Conservation (phyloP, 2,797 vertebrate species). For the Phoxinus dragarum region DNA sequence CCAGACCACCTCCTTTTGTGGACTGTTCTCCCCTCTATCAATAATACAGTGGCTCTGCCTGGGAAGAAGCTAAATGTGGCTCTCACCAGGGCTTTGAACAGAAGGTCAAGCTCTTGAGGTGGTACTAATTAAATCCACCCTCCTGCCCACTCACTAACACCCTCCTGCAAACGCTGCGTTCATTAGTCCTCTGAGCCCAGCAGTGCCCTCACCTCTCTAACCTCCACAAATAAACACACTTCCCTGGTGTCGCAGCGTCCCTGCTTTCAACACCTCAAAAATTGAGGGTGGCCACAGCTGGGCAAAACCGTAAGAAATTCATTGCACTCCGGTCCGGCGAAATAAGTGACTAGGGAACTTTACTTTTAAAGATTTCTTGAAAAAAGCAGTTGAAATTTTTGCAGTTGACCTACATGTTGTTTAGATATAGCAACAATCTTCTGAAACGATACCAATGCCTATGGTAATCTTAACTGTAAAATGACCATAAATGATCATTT, state of each 20-base stretch:
- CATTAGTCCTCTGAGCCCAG: slow-evolving; percentile 60
- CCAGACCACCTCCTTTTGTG: slow-evolving; percentile 26
- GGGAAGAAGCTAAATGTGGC: slow-evolving; percentile 62
- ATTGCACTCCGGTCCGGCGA: neutral
- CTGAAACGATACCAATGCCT: neutral
- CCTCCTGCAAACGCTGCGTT: slow-evolving; percentile 25
- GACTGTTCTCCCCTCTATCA: slow-evolving; percentile 67
- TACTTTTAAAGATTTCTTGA: neutral
- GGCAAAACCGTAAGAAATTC: neutral
- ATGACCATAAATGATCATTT: too few relatives aligned
- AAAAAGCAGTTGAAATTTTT: neutral
- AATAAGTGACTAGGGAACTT: neutral
- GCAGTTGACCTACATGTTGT: neutral
- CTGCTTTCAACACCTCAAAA: neutral
- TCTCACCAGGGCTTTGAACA: slow-evolving; percentile 76
- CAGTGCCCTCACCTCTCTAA: slow-evolving; percentile 46
- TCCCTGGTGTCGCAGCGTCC: neutral
- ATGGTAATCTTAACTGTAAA: neutral
- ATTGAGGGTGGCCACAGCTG: neutral
- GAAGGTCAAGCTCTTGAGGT: slow-evolving; percentile 80
- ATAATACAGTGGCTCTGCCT: slow-evolving; percentile 75
- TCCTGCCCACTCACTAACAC: slow-evolving; percentile 55
- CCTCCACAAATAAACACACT: slow-evolving; percentile 29
- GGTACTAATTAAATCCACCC: slow-evolving; percentile 81
- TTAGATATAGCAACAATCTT: neutral